Conservation (phyloP, 2,888 invertebrate species). For the Eupithecia centaureata region DNA sequence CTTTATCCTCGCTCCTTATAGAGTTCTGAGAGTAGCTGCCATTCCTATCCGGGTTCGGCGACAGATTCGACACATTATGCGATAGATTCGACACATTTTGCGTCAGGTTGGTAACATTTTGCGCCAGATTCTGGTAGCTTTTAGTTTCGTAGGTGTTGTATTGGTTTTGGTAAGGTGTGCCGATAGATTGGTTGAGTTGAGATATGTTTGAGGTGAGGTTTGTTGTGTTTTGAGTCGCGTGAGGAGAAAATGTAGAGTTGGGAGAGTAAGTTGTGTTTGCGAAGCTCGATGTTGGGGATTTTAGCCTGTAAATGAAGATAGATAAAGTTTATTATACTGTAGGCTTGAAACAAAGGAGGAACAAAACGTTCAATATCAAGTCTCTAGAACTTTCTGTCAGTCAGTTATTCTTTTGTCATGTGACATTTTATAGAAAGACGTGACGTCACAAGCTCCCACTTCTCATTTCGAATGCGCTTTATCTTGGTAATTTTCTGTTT, state of each 20-base stretch:
- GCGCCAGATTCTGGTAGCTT: slow-evolving; percentile 30
- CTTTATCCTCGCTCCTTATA: slow-evolving; percentile 58
- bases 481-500: no score
- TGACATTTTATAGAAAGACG: no score
- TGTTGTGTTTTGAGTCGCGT: slow-evolving; percentile 52
- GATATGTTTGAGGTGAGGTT: slow-evolving; percentile 61
- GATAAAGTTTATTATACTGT: neutral
- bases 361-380: no score
- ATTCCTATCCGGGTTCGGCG: slow-evolving; percentile 45
- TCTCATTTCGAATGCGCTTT: no score
- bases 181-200: slow-evolving; percentile 65
- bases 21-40: slow-evolving; percentile 53
- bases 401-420: no score
- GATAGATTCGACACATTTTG: slow-evolving; percentile 25
- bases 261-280: slow-evolving; percentile 77
- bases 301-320: slow-evolving; percentile 58
- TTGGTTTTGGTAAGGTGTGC: slow-evolving; percentile 46
- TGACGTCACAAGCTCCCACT: no score
- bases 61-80: slow-evolving; percentile 32
- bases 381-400: no score
- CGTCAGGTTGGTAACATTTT: slow-evolving; percentile 32
- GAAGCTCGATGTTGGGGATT: slow-evolving; percentile 73
- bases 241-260: slow-evolving; percentile 69
- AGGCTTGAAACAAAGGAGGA: no score
- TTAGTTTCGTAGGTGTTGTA: slow-evolving; percentile 38